Evolutionary conservation across 2,888 invertebrate species (phyloP).

Genomic region (Steinernema scapterisci): DNA sequence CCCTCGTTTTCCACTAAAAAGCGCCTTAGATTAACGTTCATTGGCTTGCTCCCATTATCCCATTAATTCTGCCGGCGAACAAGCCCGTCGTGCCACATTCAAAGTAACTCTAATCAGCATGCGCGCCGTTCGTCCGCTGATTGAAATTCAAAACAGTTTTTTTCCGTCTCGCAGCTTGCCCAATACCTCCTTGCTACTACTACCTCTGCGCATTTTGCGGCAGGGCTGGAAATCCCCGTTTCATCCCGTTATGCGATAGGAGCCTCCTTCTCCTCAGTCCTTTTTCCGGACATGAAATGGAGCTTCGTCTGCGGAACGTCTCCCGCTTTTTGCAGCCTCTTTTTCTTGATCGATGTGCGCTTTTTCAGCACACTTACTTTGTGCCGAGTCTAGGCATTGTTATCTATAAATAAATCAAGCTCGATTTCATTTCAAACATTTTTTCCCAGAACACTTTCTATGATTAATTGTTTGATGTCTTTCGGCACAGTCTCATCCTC

Average conservation of each 20-base stretch:
- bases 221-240: neutral
- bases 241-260: neutral
- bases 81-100: no score
- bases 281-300: constrained; percentile 10
- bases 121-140: neutral
- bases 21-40: no score
- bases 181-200: neutral
- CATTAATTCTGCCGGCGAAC: no score
- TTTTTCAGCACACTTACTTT: constrained; percentile 4
- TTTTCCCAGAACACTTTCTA: neutral
- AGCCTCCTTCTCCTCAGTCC: no score
- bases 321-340: constrained; percentile 14
- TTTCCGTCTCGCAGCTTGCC: neutral
- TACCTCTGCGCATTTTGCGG: no score
- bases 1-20: no score
- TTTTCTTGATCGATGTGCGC: constrained; percentile 25
- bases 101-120: no score
- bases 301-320: neutral
- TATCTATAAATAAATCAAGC: constrained; percentile 29
- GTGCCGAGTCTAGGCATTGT: neutral
- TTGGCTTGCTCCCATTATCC: no score
- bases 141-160: constrained; percentile 27
- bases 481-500: constrained; percentile 20
- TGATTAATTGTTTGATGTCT: constrained; percentile 27
- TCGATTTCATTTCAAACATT: neutral